phyloP scores from a whole-genome alignment of 2,888 invertebrate genomes.

The Ectobius pallidus region DNA sequence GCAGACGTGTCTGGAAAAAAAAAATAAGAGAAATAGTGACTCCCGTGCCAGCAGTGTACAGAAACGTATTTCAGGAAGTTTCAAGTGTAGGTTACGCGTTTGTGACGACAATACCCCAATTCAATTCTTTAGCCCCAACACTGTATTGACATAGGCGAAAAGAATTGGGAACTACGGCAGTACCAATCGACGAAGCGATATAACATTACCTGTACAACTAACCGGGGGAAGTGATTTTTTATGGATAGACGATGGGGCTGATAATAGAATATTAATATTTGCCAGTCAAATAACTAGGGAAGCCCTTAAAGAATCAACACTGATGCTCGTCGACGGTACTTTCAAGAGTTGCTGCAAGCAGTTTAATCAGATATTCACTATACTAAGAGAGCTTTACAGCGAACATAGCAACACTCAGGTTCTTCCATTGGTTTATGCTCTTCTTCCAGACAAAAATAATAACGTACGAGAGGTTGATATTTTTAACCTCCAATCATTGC shows the following conservation, averaged over 20 bases:
- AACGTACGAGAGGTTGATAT: background rate
- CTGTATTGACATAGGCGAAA: no score
- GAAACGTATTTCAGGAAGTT: background rate
- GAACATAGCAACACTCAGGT: background rate
- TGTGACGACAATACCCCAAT: background rate
- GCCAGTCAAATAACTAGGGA: background rate
- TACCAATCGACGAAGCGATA: background rate
- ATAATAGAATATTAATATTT: background rate
- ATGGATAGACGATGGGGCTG: background rate
- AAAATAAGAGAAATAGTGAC: background rate
- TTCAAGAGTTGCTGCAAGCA: no score
- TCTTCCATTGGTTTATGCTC: background rate
- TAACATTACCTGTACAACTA: background rate
- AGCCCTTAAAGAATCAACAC: no score
- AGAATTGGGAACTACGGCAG: background rate
- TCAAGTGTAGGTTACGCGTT: background rate
- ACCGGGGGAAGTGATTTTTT: background rate
- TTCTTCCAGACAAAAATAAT: background rate
- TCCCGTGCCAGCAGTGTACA: no score
- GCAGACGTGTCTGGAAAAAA: background rate
- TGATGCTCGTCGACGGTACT: no score
- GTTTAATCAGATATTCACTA: background rate
- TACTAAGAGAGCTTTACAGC: background rate
- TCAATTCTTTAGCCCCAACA: no score
- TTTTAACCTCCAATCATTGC: no score